Evolutionary conservation across 2,888 invertebrate species (phyloP).

Genomic region (Trilocha varians): DNA sequence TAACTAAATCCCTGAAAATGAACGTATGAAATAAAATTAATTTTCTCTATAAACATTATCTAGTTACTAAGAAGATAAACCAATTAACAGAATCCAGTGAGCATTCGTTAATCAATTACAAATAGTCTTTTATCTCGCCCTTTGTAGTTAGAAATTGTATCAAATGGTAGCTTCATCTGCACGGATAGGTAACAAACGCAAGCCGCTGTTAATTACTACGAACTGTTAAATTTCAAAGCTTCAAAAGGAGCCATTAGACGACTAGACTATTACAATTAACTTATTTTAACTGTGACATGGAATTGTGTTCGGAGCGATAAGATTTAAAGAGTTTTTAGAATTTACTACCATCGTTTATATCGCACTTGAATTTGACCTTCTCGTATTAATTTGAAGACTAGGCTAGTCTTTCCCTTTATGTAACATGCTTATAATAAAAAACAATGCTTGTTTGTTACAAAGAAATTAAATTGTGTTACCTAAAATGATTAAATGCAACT

Average conservation of each 20-base stretch:
- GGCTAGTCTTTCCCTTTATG: no score
- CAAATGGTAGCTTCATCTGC: neutral
- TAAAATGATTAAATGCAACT: no score
- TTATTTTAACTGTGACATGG: no score
- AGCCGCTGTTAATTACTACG: neutral
- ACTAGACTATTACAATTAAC: neutral
- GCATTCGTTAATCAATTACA: neutral
- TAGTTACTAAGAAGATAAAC: neutral
- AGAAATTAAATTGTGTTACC: no score
- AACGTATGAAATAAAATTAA: neutral
- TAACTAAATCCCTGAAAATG: neutral
- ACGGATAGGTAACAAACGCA: neutral
- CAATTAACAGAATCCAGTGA: neutral
- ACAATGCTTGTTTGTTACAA: no score
- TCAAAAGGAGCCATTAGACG: neutral
- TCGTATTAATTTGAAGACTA: no score
- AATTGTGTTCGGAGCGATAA: no score
- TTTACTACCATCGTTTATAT: no score
- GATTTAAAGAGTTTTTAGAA: no score
- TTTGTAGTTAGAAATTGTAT: neutral
- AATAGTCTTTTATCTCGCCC: neutral
- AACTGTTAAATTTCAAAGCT: neutral
- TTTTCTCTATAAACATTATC: neutral
- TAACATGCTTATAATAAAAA: no score
- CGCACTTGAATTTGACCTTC: no score